These are phyloP conservation scores for Anolis carolinensis DNA, from an alignment of 2,113 vertebrate genomes.

Conservation along the genomic window DNA sequence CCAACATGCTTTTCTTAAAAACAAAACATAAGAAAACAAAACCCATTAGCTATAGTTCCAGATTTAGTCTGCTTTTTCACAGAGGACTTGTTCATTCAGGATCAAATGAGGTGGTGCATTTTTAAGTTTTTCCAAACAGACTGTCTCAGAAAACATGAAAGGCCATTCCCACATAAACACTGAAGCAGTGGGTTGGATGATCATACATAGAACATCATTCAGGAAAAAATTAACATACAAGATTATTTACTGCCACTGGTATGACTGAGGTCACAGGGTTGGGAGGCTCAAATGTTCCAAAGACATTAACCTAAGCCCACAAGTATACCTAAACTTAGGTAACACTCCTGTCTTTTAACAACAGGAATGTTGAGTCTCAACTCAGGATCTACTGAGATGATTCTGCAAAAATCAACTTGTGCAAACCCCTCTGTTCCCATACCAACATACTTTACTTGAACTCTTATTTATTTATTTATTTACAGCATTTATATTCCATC, in stretches of 20 bases:
- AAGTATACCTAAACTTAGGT: conserved; percentile 6
- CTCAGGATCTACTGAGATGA: neutral
- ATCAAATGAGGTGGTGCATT: conserved; percentile 37
- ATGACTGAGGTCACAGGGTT: conserved; percentile 11
- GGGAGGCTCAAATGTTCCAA: conserved; percentile 4
- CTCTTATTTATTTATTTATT: too few species aligned
- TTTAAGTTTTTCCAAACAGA: conserved; percentile 14
- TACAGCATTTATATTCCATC: too few species aligned
- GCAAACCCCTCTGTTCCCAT: neutral
- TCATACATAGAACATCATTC: conserved; percentile 5
- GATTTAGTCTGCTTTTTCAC: conserved; percentile 51
- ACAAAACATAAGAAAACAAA: conserved; percentile 4
- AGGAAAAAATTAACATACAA: conserved; percentile 26
- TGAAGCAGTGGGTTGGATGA: conserved; percentile 19
- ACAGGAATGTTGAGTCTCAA: neutral
- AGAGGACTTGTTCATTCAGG: conserved; percentile 46
- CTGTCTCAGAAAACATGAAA: conserved; percentile 23
- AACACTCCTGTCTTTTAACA: neutral
- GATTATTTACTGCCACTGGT: conserved; percentile 1
- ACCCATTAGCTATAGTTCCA: conserved; percentile 50
- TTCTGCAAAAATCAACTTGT: neutral
- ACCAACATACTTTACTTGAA: neutral
- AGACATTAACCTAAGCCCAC: conserved; percentile 3
- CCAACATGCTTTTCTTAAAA: conserved; percentile 59
- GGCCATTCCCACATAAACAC: conserved; percentile 20